A percentile compares a stretch with the other conserved stretches of the same genome.
phyloP scores from a whole-genome alignment of 2,113 vertebrate genomes.

The Mesitornis unicolor region DNA sequence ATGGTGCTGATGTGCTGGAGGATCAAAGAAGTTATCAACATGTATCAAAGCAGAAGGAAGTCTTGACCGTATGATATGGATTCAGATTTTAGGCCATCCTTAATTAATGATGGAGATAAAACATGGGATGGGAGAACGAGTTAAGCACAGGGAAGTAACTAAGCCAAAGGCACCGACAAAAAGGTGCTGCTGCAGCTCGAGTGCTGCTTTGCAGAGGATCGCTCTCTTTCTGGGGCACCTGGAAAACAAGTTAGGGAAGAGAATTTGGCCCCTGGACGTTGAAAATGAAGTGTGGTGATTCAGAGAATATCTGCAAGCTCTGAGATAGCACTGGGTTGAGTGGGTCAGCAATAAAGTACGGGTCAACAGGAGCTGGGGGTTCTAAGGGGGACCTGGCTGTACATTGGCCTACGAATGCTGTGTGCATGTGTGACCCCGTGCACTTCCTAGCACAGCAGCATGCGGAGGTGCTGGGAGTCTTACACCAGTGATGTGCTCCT shows the following conservation, averaged over 20 bases:
- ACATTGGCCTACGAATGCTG: not conserved
- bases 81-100: not conserved
- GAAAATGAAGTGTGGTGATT: not conserved
- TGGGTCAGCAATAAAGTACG: not conserved
- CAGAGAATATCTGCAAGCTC: not conserved
- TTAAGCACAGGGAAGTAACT: not conserved
- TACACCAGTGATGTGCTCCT: too few species aligned
- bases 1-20: not conserved
- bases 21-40: not conserved
- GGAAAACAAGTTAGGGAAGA: not conserved
- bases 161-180: not conserved
- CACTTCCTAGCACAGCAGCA: not conserved
- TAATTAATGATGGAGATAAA: not conserved
- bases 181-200: not conserved
- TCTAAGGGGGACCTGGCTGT: too few species aligned
- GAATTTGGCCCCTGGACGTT: not conserved
- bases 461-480: not conserved
- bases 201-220: not conserved
- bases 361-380: not conserved
- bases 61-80: not conserved
- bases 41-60: not conserved
- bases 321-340: not conserved
- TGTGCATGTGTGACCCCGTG: not conserved
- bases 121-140: not conserved
- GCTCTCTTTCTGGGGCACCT: fast-evolving